These are phyloP conservation scores for Drosophila insularis DNA, from an alignment of 1,140 invertebrate species.

Conservation along the genomic window DNA sequence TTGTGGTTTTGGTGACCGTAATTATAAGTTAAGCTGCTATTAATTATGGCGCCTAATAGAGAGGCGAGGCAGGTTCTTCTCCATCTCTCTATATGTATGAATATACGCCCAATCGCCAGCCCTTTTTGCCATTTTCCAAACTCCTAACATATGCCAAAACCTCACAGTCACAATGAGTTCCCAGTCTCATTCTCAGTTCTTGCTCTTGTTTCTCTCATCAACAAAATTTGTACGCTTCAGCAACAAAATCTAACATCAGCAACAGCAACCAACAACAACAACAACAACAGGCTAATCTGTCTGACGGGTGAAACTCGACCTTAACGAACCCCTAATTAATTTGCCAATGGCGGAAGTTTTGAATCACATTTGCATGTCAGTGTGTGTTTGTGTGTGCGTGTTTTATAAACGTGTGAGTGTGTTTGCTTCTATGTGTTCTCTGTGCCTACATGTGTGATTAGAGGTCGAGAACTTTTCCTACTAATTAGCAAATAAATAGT, in stretches of 20 bases:
- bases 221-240: constrained; percentile 39
- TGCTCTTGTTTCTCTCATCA: constrained; percentile 4
- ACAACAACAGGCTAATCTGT: constrained; percentile 11
- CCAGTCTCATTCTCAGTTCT: constrained; percentile 3
- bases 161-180: constrained; percentile 12
- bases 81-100: constrained; percentile 15
- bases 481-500: constrained; percentile 74
- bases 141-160: constrained; percentile 46
- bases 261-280: constrained; percentile 44
- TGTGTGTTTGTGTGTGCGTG: constrained; percentile 17
- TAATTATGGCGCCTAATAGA: constrained; percentile 73
- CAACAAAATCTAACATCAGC: constrained; percentile 50
- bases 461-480: constrained; percentile 30
- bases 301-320: constrained; percentile 36
- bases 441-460: constrained; percentile 14
- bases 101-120: constrained; percentile 4
- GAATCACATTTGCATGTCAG: constrained; percentile 69
- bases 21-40: constrained; percentile 80
- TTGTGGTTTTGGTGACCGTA: constrained; percentile 74
- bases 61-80: constrained; percentile 3
- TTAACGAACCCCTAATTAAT: constrained; percentile 72
- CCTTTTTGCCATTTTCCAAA: background rate
- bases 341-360: constrained; percentile 63
- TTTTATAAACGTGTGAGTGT: constrained; percentile 1
- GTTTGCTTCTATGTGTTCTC: background rate